These are phyloP conservation scores for Dasyprocta punctata DNA, from an alignment of 2,113 vertebrate genomes.

Conservation along the genomic window DNA sequence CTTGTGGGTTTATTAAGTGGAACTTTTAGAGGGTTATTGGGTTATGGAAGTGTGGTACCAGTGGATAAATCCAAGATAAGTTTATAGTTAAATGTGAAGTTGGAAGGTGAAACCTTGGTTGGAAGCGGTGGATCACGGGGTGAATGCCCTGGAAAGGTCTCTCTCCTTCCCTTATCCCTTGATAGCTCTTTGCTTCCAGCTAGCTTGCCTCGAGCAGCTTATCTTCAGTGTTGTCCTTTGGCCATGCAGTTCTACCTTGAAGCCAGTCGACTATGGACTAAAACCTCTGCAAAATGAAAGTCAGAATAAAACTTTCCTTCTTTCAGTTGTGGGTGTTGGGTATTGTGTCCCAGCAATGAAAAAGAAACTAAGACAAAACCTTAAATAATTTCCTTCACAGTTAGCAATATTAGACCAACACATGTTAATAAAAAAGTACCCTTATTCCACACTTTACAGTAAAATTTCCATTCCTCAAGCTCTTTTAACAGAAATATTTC, in stretches of 20 bases:
- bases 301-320: background rate
- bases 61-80: background rate
- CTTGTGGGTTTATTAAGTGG: background rate
- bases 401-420: background rate
- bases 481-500: background rate
- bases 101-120: background rate
- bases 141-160: too few relatives aligned
- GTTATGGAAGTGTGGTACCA: background rate
- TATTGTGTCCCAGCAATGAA: background rate
- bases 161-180: background rate
- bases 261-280: background rate
- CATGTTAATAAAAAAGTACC: background rate
- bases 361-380: background rate
- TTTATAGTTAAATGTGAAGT: background rate
- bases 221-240: fast-evolving
- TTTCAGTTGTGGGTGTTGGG: background rate
- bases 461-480: background rate
- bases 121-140: background rate
- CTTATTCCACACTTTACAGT: background rate
- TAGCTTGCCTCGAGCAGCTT: background rate
- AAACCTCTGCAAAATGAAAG: background rate
- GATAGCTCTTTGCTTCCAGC: background rate
- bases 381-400: background rate
- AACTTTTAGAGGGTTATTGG: background rate
- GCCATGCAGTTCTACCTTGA: background rate